These are phyloP conservation scores for Grapholita molesta DNA, from an alignment of 1,140 invertebrate species.

Conservation along the genomic window DNA sequence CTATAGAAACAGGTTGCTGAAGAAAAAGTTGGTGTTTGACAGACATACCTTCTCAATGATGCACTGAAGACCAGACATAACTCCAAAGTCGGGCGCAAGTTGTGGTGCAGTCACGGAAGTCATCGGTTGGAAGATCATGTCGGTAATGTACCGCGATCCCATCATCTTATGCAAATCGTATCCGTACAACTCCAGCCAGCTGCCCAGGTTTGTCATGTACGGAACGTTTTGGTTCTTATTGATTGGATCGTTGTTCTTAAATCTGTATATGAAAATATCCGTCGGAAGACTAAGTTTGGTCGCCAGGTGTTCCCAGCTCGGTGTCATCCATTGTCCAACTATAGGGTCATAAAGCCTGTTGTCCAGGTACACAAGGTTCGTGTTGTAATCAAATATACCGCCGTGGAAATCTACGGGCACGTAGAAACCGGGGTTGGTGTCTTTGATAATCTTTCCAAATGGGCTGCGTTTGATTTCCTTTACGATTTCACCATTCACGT, in stretches of 20 bases:
- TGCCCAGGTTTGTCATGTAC: conserved; percentile 90
- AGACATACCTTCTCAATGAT: conserved; percentile 86
- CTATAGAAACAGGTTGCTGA: too few species aligned
- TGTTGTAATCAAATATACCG: conserved; percentile 90
- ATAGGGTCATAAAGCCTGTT: conserved; percentile 94
- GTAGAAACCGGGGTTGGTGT: conserved; percentile 95
- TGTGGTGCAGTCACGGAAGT: conserved; percentile 87
- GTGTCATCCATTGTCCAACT: conserved; percentile 97
- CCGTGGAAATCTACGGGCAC: conserved; percentile 96
- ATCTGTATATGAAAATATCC: conserved; percentile 94
- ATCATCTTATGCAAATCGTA: conserved; percentile 92
- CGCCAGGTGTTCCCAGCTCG: conserved; percentile 92
- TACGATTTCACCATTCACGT: conserved; percentile 92
- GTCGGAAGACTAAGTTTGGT: conserved; percentile 89
- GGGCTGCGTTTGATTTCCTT: conserved; percentile 95
- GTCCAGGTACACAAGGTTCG: conserved; percentile 90
- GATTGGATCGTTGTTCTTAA: conserved; percentile 94
- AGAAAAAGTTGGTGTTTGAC: too few species aligned
- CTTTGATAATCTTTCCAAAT: conserved; percentile 92
- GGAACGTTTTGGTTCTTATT: conserved; percentile 87
- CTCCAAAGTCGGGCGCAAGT: conserved; percentile 89
- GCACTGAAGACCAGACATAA: conserved; percentile 92
- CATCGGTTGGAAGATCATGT: conserved; percentile 87
- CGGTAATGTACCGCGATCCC: conserved; percentile 87
- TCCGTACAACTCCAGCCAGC: conserved; percentile 93